Percentiles rank a stretch among this genome's conserved stretches.
phyloP scores from a whole-genome alignment of 2,797 vertebrate genomes.

The Diglossa cyanea region DNA sequence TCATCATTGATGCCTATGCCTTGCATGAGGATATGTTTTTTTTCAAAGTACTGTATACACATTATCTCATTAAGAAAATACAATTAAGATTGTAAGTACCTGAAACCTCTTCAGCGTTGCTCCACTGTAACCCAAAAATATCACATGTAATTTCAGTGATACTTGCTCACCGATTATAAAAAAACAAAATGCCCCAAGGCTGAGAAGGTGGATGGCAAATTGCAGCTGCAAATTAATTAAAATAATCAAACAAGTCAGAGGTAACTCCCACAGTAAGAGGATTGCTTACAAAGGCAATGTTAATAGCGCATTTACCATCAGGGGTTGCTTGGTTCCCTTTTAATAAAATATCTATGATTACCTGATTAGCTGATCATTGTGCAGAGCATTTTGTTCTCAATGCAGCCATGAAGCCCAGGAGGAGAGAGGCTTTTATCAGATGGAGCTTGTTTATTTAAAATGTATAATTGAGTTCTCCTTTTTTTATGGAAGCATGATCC shows the following conservation, averaged over 20 bases:
- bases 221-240: constrained; percentile 59
- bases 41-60: not conserved
- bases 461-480: not conserved
- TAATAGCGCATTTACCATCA: constrained; percentile 23
- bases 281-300: constrained; percentile 4
- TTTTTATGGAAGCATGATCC: not conserved
- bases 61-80: constrained; percentile 31
- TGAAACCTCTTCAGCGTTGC: not conserved
- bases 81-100: not conserved
- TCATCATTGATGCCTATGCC: not conserved
- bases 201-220: constrained; percentile 22
- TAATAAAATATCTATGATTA: constrained; percentile 40
- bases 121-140: constrained; percentile 25
- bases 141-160: constrained; percentile 2
- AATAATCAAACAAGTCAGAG: constrained; percentile 32
- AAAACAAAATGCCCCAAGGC: not conserved
- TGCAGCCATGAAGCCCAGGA: not conserved
- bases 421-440: constrained; percentile 7
- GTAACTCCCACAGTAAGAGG: constrained; percentile 22
- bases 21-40: not conserved
- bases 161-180: not conserved
- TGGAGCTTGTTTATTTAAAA: constrained; percentile 18
- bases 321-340: not conserved
- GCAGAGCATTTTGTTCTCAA: not conserved
- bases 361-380: constrained; percentile 34